Evolutionary conservation across 2,113 vertebrate genomes (phyloP).

Genomic region (Sylvia atricapilla): DNA sequence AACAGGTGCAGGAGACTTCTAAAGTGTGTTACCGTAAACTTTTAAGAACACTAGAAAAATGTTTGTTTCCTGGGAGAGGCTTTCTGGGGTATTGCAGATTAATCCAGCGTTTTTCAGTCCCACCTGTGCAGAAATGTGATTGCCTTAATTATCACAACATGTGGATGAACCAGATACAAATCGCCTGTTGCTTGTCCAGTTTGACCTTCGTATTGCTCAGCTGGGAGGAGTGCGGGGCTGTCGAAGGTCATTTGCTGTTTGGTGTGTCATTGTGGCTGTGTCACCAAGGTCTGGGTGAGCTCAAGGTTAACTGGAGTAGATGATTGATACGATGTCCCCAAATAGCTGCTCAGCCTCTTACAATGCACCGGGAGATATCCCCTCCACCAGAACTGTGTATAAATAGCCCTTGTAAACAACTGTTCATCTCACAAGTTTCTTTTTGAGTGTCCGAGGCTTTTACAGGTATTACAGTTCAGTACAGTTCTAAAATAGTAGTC

Average conservation of each 20-base stretch:
- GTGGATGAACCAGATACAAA: background rate
- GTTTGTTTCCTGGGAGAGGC: background rate
- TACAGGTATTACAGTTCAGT: background rate
- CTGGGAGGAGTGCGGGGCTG: background rate
- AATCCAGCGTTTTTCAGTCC: background rate
- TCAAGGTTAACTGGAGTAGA: background rate
- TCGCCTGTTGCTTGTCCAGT: background rate
- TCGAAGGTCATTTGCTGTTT: background rate
- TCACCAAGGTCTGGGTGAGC: background rate
- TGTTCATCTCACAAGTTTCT: background rate
- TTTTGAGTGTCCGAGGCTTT: background rate
- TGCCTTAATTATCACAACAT: background rate
- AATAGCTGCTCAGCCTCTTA: rapidly evolving
- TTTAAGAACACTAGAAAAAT: background rate
- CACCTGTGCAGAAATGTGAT: background rate
- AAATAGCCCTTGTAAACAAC: background rate
- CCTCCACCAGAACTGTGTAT: background rate
- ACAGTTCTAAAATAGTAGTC: background rate
- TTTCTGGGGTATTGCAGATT: background rate
- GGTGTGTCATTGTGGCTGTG: background rate
- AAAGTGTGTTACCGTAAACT: background rate
- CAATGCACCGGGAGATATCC: background rate
- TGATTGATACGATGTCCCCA: background rate
- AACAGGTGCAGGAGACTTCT: background rate
- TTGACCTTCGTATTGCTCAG: background rate